These are phyloP conservation scores for Astropecten irregularis DNA, from an alignment of 53 echinoderm and acorn worm species.

Conservation along the genomic window DNA sequence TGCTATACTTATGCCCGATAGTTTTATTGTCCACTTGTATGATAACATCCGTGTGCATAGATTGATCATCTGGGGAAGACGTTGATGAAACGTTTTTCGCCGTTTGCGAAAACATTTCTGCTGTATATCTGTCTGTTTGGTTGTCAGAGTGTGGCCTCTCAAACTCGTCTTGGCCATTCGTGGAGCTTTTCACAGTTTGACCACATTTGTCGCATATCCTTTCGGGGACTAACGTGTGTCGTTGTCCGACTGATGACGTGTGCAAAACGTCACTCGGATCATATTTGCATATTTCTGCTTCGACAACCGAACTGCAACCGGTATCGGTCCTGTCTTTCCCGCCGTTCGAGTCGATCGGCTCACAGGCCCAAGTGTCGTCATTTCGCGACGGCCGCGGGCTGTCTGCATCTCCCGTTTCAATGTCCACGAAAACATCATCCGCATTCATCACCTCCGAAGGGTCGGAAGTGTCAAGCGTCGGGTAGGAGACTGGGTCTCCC, in stretches of 20 bases:
- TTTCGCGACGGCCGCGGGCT: background rate
- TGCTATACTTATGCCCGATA: too few relatives aligned
- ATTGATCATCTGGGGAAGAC: too few relatives aligned
- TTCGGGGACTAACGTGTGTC: background rate
- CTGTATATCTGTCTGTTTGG: too few relatives aligned
- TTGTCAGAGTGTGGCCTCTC: too few relatives aligned
- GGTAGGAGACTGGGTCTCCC: too few relatives aligned
- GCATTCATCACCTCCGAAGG: too few relatives aligned
- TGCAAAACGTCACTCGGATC: background rate
- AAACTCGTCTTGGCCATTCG: too few relatives aligned
- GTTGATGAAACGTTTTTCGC: too few relatives aligned
- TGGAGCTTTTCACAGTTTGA: constrained; percentile 23
- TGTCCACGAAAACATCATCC: background rate
- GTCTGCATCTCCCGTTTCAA: background rate
- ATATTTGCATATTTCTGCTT: background rate
- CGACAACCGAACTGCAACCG: background rate
- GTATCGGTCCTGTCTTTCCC: background rate
- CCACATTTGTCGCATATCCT: constrained; percentile 23
- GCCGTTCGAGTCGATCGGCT: background rate
- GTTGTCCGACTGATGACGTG: background rate
- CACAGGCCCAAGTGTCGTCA: background rate
- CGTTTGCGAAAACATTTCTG: too few relatives aligned
- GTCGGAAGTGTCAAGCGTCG: too few relatives aligned
- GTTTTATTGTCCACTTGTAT: too few relatives aligned
- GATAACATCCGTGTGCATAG: too few relatives aligned